Evolutionary conservation across 2,888 invertebrate genomes (phyloP).

Genomic region (Sarcophaga caerulescens): DNA sequence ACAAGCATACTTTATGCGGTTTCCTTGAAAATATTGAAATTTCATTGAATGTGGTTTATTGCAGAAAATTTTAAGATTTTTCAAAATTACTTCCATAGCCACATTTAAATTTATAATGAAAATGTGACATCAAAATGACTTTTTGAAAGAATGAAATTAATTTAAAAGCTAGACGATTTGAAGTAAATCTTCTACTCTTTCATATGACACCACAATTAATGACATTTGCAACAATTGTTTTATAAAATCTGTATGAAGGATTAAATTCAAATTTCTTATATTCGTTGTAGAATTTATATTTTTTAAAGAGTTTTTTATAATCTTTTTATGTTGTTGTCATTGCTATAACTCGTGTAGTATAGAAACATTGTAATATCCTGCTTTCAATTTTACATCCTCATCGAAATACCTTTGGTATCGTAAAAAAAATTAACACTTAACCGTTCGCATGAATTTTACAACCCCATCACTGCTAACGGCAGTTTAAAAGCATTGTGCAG

Average conservation of each 20-base stretch:
- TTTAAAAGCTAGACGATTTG: no score
- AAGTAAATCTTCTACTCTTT: no score
- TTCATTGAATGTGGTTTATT: constrained; percentile 18
- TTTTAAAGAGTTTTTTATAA: background rate
- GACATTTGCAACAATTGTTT: no score
- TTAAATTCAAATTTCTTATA: no score
- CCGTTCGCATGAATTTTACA: background rate
- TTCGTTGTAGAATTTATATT: background rate
- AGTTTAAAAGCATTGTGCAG: background rate
- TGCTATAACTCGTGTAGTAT: background rate
- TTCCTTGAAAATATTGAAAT: constrained; percentile 23
- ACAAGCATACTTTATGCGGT: constrained; percentile 19
- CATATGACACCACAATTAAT: no score
- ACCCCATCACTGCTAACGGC: background rate
- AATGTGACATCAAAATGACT: no score
- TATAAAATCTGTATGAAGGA: no score
- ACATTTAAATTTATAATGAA: background rate
- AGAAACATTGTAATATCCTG: background rate
- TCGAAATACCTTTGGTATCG: background rate
- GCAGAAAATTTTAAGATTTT: background rate
- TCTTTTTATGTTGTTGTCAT: background rate
- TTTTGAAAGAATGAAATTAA: no score
- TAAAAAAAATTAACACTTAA: constrained; percentile 9
- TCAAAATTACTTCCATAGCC: background rate
- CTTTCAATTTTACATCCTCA: background rate